These are phyloP conservation scores for Neomonachus schauinslandi DNA, from an alignment of 2,113 vertebrate genomes.

Conservation along the genomic window DNA sequence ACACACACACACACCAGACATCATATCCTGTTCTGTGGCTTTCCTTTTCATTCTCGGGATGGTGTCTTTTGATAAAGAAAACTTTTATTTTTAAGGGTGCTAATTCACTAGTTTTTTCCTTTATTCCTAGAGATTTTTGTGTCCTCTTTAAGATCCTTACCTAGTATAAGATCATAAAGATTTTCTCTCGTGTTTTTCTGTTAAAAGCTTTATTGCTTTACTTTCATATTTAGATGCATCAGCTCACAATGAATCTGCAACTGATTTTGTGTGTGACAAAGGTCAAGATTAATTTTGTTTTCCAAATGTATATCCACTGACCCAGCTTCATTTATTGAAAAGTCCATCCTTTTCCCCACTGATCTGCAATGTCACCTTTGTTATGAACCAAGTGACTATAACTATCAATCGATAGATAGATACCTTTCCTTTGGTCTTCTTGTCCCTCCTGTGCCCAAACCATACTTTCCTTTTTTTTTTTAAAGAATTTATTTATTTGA, in stretches of 20 bases:
- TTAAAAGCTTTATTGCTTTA: neutral
- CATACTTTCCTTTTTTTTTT: too few species aligned
- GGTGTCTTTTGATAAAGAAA: neutral
- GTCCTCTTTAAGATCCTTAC: neutral
- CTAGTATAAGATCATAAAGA: neutral
- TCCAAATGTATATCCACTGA: neutral
- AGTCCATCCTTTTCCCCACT: neutral
- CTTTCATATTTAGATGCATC: neutral
- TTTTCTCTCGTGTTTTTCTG: neutral
- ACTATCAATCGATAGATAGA: neutral
- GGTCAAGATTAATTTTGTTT: constrained; percentile 4
- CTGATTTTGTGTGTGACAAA: neutral
- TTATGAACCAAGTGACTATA: neutral
- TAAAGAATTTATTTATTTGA: too few species aligned
- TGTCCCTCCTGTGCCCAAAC: neutral
- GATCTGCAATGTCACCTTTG: neutral
- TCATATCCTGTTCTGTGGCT: neutral
- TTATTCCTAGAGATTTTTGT: neutral
- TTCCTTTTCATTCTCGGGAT: neutral
- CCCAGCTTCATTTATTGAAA: neutral
- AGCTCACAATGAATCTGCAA: neutral
- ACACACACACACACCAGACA: too few species aligned
- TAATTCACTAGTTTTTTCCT: neutral
- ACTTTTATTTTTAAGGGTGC: neutral
- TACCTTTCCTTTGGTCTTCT: neutral